phyloP scores from a whole-genome alignment of 2,888 invertebrate species.

The Catocala nupta region DNA sequence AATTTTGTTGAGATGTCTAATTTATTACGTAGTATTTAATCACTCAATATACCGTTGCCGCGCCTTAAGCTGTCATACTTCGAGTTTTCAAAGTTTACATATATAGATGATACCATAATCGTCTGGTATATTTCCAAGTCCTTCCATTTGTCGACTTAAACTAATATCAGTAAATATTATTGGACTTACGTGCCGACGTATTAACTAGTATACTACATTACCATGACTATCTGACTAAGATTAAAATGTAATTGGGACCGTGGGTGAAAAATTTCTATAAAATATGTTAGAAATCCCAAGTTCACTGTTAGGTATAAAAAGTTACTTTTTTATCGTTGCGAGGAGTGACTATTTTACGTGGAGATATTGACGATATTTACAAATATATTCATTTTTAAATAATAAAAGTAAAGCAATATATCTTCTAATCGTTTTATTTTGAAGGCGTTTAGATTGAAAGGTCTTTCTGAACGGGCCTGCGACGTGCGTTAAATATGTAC shows the following conservation, averaged over 20 bases:
- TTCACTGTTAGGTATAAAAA: constrained; percentile 57
- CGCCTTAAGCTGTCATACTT: no score
- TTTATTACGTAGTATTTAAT: no score
- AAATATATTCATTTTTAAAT: constrained; percentile 5
- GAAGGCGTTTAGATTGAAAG: no score
- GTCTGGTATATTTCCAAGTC: constrained; percentile 25
- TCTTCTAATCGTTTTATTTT: no score
- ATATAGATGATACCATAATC: no score
- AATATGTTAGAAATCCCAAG: constrained; percentile 61
- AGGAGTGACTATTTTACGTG: constrained; percentile 20
- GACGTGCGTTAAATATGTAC: no score
- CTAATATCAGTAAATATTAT: constrained; percentile 49
- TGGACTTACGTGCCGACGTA: constrained; percentile 47
- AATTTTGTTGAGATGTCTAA: no score
- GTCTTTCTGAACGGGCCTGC: no score
- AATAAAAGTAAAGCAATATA: neutral
- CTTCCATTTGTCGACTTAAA: constrained; percentile 34
- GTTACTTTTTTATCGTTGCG: constrained; percentile 36
- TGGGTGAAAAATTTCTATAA: constrained; percentile 70
- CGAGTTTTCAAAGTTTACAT: no score
- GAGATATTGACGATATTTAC: constrained; percentile 24
- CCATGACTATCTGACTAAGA: constrained; percentile 48
- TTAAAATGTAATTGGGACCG: constrained; percentile 54
- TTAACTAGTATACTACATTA: constrained; percentile 45
- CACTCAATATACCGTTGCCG: no score